Percentiles rank a stretch among this genome's conserved stretches.
phyloP scores from a whole-genome alignment of 2,113 vertebrate species.

The Grallaria varia region DNA sequence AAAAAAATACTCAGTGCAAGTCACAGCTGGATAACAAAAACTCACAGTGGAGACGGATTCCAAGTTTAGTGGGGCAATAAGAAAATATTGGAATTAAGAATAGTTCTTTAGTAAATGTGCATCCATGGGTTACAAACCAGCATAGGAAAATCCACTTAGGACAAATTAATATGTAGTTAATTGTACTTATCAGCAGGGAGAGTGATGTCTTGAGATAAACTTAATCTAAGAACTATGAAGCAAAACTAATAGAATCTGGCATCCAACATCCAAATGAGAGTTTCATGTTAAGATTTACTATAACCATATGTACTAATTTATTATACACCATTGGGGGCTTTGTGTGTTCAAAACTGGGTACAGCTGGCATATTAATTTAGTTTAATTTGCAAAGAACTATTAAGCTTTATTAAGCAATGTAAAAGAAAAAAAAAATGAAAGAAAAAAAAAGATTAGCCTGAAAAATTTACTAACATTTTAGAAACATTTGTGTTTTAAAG shows the following conservation, averaged over 20 bases:
- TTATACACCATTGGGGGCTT: slow-evolving; percentile 16
- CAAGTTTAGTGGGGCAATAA: neutral
- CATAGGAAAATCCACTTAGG: slow-evolving; percentile 1
- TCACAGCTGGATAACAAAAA: neutral
- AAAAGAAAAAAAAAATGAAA: neutral
- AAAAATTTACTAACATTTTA: neutral
- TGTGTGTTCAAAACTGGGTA: slow-evolving; percentile 14
- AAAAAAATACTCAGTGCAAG: neutral
- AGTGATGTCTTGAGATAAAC: slow-evolving; percentile 55
- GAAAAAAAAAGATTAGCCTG: neutral
- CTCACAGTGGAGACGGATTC: neutral
- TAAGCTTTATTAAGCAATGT: slow-evolving; percentile 4
- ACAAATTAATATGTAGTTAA: slow-evolving; percentile 48
- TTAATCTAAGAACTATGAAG: slow-evolving; percentile 59
- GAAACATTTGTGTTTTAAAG: neutral
- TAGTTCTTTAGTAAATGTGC: neutral
- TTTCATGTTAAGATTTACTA: slow-evolving; percentile 52
- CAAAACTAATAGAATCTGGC: slow-evolving; percentile 58
- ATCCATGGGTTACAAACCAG: neutral
- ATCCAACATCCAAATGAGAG: slow-evolving; percentile 44
- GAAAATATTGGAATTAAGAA: neutral
- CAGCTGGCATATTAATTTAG: slow-evolving; percentile 59
- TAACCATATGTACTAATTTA: slow-evolving; percentile 57
- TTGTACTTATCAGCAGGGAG: slow-evolving; percentile 30
- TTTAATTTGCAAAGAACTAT: slow-evolving; percentile 46